These are phyloP conservation scores for Trypoxylus dichotomus DNA, from an alignment of 1,140 invertebrate genomes.

Conservation along the genomic window DNA sequence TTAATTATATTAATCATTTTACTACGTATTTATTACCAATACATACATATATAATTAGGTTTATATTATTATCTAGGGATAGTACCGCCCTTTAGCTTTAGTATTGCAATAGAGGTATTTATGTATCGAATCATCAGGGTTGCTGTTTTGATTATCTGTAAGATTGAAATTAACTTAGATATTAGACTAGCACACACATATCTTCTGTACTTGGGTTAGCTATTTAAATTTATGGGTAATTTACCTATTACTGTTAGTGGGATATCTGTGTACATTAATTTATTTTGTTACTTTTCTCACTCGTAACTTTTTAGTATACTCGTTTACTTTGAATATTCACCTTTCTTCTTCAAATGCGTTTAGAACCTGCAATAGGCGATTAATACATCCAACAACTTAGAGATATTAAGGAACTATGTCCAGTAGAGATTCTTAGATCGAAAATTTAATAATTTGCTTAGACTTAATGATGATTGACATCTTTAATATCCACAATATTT, in stretches of 20 bases:
- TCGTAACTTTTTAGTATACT: background rate
- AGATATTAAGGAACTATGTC: too few relatives aligned
- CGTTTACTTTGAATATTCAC: too few relatives aligned
- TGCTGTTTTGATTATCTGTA: background rate
- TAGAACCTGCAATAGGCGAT: too few relatives aligned
- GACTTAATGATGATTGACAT: too few relatives aligned
- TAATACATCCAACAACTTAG: too few relatives aligned
- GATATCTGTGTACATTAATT: conserved; percentile 3
- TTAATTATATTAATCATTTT: background rate
- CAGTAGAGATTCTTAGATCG: too few relatives aligned
- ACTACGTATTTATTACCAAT: background rate
- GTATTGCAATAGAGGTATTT: conserved; percentile 7
- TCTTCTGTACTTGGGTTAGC: background rate
- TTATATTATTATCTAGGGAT: conserved; percentile 1
- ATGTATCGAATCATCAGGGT: background rate
- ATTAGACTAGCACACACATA: background rate
- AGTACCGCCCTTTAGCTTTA: background rate
- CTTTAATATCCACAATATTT: too few relatives aligned
- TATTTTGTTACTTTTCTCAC: background rate
- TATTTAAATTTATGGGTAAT: background rate
- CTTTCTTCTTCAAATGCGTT: too few relatives aligned
- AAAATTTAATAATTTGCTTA: too few relatives aligned
- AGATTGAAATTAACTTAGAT: background rate
- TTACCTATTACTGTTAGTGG: background rate
- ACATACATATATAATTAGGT: background rate